Conservation (phyloP, 2,113 vertebrate genomes). For the Paramisgurnus dabryanus region DNA sequence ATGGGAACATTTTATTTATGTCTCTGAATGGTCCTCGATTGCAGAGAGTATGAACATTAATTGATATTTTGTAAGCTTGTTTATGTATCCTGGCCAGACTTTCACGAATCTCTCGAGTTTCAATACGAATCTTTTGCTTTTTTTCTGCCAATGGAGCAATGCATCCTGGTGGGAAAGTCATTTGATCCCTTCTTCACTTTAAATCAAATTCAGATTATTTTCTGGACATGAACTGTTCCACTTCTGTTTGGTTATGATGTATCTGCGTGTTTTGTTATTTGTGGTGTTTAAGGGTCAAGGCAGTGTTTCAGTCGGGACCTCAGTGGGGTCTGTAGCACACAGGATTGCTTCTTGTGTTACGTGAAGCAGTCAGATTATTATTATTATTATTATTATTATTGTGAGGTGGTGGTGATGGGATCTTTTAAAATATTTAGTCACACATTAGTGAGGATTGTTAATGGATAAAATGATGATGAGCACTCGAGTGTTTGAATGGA, state of each 20-base stretch:
- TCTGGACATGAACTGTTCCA: slow-evolving; percentile 1
- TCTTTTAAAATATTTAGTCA: slow-evolving; percentile 30
- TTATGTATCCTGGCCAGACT: slow-evolving; percentile 44
- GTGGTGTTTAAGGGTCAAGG: slow-evolving; percentile 53
- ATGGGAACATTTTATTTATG: slow-evolving; percentile 1
- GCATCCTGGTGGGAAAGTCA: no score
- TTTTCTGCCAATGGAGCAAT: not conserved
- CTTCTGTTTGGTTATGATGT: slow-evolving; percentile 27
- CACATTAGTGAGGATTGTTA: slow-evolving; percentile 55
- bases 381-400: slow-evolving; percentile 48
- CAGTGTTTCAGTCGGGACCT: slow-evolving; percentile 49
- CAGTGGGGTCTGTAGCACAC: slow-evolving; percentile 34
- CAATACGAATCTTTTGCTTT: not conserved
- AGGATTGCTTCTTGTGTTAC: slow-evolving; percentile 27
- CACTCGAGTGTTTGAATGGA: slow-evolving; percentile 66
- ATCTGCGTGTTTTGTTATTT: slow-evolving; percentile 53
- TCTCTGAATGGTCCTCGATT: slow-evolving; percentile 2
- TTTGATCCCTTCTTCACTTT: not conserved
- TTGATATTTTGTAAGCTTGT: slow-evolving; percentile 50
- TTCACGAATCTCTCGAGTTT: slow-evolving; percentile 1
- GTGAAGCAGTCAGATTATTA: slow-evolving; percentile 42
- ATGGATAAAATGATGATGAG: slow-evolving; percentile 52
- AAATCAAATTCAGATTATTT: not conserved
- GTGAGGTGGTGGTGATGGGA: slow-evolving; percentile 51
- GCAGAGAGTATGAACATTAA: slow-evolving; percentile 13